phyloP scores from a whole-genome alignment of 2,888 invertebrate species.

The Blastobasis adustella region DNA sequence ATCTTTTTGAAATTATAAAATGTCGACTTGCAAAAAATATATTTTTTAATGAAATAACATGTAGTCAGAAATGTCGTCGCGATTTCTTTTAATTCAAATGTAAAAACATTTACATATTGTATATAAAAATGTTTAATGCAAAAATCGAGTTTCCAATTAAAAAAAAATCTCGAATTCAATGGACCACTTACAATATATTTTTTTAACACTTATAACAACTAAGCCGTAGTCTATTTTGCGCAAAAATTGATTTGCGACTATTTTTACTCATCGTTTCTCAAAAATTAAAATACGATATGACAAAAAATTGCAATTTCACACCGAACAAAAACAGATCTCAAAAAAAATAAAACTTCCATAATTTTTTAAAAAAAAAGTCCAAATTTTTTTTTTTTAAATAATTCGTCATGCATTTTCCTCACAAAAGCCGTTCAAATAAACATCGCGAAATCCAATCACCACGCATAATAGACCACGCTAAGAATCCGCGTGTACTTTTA shows the following conservation, averaged over 20 bases:
- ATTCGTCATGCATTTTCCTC: too few relatives aligned
- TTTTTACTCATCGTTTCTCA: background rate
- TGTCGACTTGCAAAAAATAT: constrained; percentile 8
- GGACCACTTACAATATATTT: constrained; percentile 23
- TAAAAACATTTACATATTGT: constrained; percentile 16
- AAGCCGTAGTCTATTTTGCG: constrained; percentile 11
- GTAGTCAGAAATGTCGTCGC: constrained; percentile 60
- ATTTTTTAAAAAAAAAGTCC: too few relatives aligned
- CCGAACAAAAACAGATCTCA: too few relatives aligned
- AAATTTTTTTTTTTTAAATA: too few relatives aligned
- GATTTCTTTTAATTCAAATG: constrained; percentile 28
- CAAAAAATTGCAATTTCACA: too few relatives aligned
- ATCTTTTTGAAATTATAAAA: background rate
- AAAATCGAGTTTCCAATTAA: constrained; percentile 19
- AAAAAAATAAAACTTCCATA: too few relatives aligned
- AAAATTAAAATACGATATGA: background rate
- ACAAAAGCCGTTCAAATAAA: too few relatives aligned
- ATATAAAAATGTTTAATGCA: background rate
- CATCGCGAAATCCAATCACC: too few relatives aligned
- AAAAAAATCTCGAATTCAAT: constrained; percentile 23
- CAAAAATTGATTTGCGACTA: background rate
- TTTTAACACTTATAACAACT: constrained; percentile 16
- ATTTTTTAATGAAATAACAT: constrained; percentile 52
- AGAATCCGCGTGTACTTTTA: too few relatives aligned
- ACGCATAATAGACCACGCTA: too few relatives aligned